These are phyloP conservation scores for Cryptotis parvus DNA, from an alignment of 2,113 vertebrate genomes.

Conservation along the genomic window DNA sequence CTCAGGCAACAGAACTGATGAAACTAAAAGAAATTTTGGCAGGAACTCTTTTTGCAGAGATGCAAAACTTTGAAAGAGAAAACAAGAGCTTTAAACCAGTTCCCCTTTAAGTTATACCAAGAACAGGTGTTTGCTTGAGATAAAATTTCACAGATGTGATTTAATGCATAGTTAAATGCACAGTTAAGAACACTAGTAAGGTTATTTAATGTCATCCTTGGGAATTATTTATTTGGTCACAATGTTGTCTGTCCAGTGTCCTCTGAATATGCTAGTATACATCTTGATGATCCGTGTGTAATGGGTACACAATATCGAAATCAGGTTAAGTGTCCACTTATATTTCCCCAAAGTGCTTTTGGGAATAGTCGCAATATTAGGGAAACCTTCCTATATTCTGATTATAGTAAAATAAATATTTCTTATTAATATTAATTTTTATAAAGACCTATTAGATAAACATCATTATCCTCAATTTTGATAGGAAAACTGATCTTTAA, in stretches of 20 bases:
- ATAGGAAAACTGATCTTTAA: background rate
- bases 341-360: background rate
- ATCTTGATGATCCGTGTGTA: background rate
- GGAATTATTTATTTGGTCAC: background rate
- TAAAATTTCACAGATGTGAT: conserved; percentile 16
- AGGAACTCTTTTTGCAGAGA: conserved; percentile 10
- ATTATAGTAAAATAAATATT: conserved; percentile 2
- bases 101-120: conserved; percentile 59
- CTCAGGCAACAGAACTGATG: background rate
- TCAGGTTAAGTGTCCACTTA: background rate
- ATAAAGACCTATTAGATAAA: background rate
- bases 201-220: background rate
- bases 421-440: background rate
- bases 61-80: conserved; percentile 13
- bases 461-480: background rate
- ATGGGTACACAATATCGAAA: no score
- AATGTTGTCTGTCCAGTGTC: background rate
- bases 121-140: conserved; percentile 65
- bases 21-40: conserved; percentile 20
- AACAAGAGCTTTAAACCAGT: conserved; percentile 51
- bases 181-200: background rate
- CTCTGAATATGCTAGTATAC: background rate
- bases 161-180: conserved; percentile 67
- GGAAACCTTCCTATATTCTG: background rate
- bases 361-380: background rate